Evolutionary conservation across 2,888 invertebrate genomes (phyloP), one percentile per base, ranked within the genome.

Genomic region (Drosophila gaucha): DNA sequence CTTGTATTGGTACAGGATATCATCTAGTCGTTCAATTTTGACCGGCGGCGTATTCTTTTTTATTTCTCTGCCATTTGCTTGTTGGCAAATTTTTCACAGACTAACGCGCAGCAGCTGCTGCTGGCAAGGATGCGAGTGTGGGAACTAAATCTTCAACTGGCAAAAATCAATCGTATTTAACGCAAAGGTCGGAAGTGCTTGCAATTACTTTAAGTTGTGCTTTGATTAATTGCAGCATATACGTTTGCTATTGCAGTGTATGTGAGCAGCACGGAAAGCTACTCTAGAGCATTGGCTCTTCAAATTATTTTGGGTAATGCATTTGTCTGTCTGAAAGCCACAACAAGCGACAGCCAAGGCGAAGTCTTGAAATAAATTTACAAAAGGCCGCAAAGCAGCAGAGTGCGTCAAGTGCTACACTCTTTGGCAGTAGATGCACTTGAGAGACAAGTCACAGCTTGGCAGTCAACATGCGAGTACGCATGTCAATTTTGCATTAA

Each of bases 91-190:
- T 80, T 87, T 88, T 85, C 73, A 78, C 86, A 78, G 82, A 65
- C 55, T 78, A 70, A 64, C 64, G 59, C 67, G 71, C 72, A 67
- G 62, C 65, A 71, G 66, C 82, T 31, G 69, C 16, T 30, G 78
- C 70, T 36, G 79, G 43, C 63, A 56, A 71, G 67, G 72, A 67
- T 71, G 36, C 10, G 39, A 63, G 62, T 74, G 76, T 76, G 77
- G 78, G 78, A 78, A 77, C 75, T 68, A 62, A 78, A 66, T 71
- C 67, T 66, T 65, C 62, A 46, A 66, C 62, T 63, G 50, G 52
- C 69, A 62, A 82, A 86, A 84, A 86, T 86, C 86, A 86, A 82
- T 84, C 80, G 79, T 72, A 76, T 69, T 74, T 79, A 71, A 68
- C 43, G 62, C 55, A 55, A 62, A 76, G 67, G 52, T 71, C 65